Base-by-base conservation (phyloP, 2,797 vertebrate species). In the Lithobates sylvaticus region DNA sequence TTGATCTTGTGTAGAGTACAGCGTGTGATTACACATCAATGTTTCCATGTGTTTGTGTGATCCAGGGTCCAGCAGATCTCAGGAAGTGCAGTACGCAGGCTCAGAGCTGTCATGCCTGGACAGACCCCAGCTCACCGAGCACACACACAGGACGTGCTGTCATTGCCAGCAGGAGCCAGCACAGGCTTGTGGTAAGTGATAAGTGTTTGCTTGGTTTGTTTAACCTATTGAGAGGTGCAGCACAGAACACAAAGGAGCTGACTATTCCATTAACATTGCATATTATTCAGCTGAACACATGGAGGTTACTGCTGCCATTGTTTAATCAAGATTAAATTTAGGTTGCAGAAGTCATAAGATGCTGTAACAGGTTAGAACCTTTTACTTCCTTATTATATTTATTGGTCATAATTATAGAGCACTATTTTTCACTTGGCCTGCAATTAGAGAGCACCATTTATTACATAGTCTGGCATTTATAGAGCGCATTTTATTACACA, bases 101-200 rank as follows among this genome's bases (percentile, higher is more conserved):
- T 97, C 97, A 0, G 98, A 99, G 89, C 91, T 99, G 86, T 96
- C 96, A 0, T 97, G 95, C 87, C 94, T 99, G 85, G 97, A 99
- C 88, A 94, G 94, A 70, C 93, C 94, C 65, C 94, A 83, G 84
- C 93, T 96, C 13, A 92, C 91, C 3, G 93, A 96, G 15, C 94
- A 94, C 6, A 90, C 95, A 4, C 96, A 93, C 85, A 94, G 93
- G 76, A 89, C 94, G 0, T 97, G 96, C 86, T 97, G 96, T 89
- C 96, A 95, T 85, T 98, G 96, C 90, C 96, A 95, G 88, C 94
- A 92, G 74, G 94, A 93, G 71, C 89, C 94, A 0, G 93, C 93
- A 78, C 97, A 96, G 90, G 92, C 92, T 54, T 96, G 95, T 23
- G 97, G 98, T 99, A 93, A 86, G 96, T 74, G 27, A 73, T 61